phyloP scores from a whole-genome alignment of 2,797 vertebrate species.

The Borostomias antarcticus region DNA sequence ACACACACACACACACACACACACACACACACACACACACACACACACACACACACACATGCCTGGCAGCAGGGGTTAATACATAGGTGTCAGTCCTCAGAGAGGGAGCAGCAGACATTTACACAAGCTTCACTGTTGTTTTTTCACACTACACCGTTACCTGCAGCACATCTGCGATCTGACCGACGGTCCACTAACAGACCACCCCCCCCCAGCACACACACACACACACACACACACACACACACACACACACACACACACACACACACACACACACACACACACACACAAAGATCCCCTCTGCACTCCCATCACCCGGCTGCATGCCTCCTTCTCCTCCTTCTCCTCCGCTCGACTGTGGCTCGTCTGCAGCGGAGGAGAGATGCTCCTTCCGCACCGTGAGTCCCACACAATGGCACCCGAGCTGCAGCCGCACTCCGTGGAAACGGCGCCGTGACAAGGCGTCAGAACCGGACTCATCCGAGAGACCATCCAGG shows the following conservation, averaged over 20 bases:
- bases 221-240: too few species aligned
- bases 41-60: not conserved
- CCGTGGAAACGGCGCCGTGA: slow-evolving; percentile 66
- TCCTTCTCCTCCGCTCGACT: slow-evolving; percentile 22
- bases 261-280: too few species aligned
- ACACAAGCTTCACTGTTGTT: slow-evolving; percentile 78
- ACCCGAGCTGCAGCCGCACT: slow-evolving; percentile 55
- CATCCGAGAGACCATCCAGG: too few species aligned
- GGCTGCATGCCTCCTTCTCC: not conserved
- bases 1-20: not conserved
- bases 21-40: not conserved
- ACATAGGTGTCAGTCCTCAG: slow-evolving; percentile 72
- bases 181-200: slow-evolving; percentile 57
- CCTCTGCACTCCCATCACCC: slow-evolving; percentile 44
- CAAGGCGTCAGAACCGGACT: too few species aligned
- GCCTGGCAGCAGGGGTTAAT: slow-evolving; percentile 63
- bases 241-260: too few species aligned
- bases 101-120: slow-evolving; percentile 69
- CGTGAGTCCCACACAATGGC: slow-evolving; percentile 51
- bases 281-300: too few species aligned
- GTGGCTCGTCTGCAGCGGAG: slow-evolving; percentile 35
- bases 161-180: slow-evolving; percentile 78
- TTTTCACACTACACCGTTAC: slow-evolving; percentile 77
- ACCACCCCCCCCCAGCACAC: slow-evolving; percentile 26
- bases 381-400: slow-evolving; percentile 45